Evolutionary conservation across 1,140 invertebrate species (phyloP).

Genomic region (Apis cerana): DNA sequence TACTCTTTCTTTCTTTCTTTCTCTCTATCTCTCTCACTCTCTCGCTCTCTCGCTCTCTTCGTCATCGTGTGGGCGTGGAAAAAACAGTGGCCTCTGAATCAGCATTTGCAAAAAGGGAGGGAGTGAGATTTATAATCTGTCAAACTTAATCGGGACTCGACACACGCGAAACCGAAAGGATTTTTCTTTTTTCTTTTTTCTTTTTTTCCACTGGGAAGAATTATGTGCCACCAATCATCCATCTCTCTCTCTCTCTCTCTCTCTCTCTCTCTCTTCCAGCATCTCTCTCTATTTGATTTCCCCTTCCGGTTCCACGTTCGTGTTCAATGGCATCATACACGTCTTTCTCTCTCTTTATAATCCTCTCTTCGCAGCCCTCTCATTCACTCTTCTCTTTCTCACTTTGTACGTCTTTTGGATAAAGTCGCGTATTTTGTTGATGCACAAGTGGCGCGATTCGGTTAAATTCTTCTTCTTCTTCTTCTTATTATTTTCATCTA

Average conservation of each 20-base stretch:
- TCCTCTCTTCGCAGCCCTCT: background rate
- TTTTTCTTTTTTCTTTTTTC: background rate
- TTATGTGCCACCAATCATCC: background rate
- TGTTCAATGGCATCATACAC: background rate
- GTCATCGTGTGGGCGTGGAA: slow-evolving; percentile 29
- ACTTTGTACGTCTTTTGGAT: slow-evolving; percentile 65
- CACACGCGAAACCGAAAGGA: slow-evolving; percentile 58
- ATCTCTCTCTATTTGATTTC: background rate
- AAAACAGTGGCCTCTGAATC: slow-evolving; percentile 44
- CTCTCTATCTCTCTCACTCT: background rate
- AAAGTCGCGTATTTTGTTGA: slow-evolving; percentile 50
- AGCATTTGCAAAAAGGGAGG: slow-evolving; percentile 53
- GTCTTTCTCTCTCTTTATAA: too few species aligned
- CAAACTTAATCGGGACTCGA: slow-evolving; percentile 76
- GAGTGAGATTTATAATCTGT: slow-evolving; percentile 74
- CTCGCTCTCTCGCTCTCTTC: background rate
- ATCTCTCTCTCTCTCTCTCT: background rate
- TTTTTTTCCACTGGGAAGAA: background rate
- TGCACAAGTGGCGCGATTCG: slow-evolving; percentile 43
- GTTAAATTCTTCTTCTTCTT: slow-evolving; percentile 20
- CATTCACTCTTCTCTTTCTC: slow-evolving; percentile 31
- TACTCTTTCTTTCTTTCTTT: background rate
- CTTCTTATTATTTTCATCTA: too few species aligned
- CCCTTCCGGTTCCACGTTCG: slow-evolving; percentile 38
- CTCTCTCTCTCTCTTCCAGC: background rate